A percentile compares a stretch with the other conserved stretches of the same genome.
phyloP scores from a whole-genome alignment of 2,888 invertebrate species.

The Agonopterix subpropinquella region DNA sequence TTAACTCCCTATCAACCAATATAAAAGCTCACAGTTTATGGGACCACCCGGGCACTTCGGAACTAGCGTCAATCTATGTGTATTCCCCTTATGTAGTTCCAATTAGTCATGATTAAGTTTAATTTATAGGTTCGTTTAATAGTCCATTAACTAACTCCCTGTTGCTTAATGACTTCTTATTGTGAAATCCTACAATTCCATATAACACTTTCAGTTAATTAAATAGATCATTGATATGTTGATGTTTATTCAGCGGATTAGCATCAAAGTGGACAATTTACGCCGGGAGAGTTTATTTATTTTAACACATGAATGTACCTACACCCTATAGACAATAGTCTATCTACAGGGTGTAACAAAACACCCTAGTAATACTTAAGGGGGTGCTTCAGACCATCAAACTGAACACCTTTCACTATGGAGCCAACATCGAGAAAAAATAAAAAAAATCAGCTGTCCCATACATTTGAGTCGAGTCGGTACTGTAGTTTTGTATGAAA shows the following conservation, averaged over 20 bases:
- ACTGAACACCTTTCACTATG: too few species aligned
- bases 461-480: too few species aligned
- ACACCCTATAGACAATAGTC: too few species aligned
- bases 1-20: constrained; percentile 48
- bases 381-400: too few species aligned
- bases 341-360: too few species aligned
- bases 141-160: constrained; percentile 61
- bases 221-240: constrained; percentile 41
- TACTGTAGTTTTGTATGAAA: too few species aligned
- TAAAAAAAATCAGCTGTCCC: too few species aligned
- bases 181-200: constrained; percentile 48
- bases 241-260: constrained; percentile 18
- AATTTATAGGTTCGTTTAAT: constrained; percentile 69
- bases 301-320: too few species aligned
- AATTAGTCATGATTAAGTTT: constrained; percentile 71
- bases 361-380: too few species aligned
- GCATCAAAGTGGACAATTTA: too few species aligned
- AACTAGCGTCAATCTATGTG: constrained; percentile 24
- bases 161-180: constrained; percentile 57
- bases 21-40: constrained; percentile 42
- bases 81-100: constrained; percentile 46
- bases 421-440: too few species aligned
- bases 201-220: constrained; percentile 64
- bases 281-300: too few species aligned
- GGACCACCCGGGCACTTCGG: constrained; percentile 55